Evolutionary conservation across 1,140 invertebrate genomes (phyloP), one percentile per base, ranked within the genome.

Genomic region (Stenopsyche tienmushanensis): DNA sequence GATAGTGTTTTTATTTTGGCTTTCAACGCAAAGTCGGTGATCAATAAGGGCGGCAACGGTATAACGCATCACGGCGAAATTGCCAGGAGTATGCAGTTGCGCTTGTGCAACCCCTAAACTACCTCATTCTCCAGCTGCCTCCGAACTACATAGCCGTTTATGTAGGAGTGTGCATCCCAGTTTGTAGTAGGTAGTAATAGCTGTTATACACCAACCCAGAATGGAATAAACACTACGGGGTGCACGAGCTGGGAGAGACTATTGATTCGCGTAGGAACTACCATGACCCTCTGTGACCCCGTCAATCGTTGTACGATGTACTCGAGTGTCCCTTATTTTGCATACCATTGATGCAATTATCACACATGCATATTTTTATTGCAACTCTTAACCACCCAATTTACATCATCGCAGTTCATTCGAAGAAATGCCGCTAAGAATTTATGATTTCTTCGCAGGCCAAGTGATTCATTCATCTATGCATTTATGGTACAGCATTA

Each of bases 221-320:
- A 34, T 13, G 13, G 5, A 13, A 13, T 34, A 34, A 5, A 34
- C 13, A 57, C 23, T 59, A 62, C 24, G 8, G 29, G 47, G 25
- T 15, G 10, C 5, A 62, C 24, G 8, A 24, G 47, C 47, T 15
- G 10, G 44, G 44, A 13, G 10, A 47, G 26, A 54, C 65, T 67
- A 67, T 67, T 63, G 65, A 67, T 67, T 67, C 65, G 49, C 65
- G 59, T 62, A 42, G 52, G 47, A 50, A 50, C 39, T 45, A 57
- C 65, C 65, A 50, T 67, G 65, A 67, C 65, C 65, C 55, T 23
- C 15, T 29, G 18, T 67, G 65, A 67, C 65, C 65, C 60, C 58
- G 44, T 18, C 7, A 47, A n/a, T 39, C 44, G 18, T 9, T 9
- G 44, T 15, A 47, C 44, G 44, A 47, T 47, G 44, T 15, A 15